phyloP scores from a whole-genome alignment of 2,113 vertebrate species.

The Pardalotus punctatus region DNA sequence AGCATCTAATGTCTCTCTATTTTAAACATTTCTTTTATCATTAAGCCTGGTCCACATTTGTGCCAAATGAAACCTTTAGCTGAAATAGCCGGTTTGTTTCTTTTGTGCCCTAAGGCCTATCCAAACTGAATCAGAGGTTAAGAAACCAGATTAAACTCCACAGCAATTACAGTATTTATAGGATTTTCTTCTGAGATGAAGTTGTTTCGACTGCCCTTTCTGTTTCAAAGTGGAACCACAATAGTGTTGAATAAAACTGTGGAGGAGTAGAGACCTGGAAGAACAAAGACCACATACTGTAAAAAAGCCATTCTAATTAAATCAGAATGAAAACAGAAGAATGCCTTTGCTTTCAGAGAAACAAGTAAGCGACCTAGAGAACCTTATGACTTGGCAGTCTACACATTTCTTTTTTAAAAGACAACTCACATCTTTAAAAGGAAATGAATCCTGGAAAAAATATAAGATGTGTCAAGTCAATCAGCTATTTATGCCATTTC shows the following conservation, averaged over 20 bases:
- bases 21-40: slow-evolving; percentile 28
- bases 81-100: slow-evolving; percentile 24
- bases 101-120: slow-evolving; percentile 20
- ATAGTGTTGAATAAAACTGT: slow-evolving; percentile 28
- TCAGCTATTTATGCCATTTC: slow-evolving; percentile 60
- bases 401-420: slow-evolving; percentile 11
- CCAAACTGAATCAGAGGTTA: slow-evolving; percentile 55
- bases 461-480: slow-evolving; percentile 45
- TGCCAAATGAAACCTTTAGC: slow-evolving; percentile 32
- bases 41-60: slow-evolving; percentile 5
- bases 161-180: slow-evolving; percentile 49
- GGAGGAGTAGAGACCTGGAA: slow-evolving; percentile 20
- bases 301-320: slow-evolving; percentile 61
- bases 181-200: slow-evolving; percentile 51
- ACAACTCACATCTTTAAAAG: slow-evolving; percentile 32
- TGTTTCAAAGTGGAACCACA: slow-evolving; percentile 20
- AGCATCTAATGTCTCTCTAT: background rate
- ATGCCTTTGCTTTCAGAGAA: slow-evolving; percentile 44
- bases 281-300: slow-evolving; percentile 57
- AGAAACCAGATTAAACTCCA: slow-evolving; percentile 47
- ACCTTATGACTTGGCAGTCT: slow-evolving; percentile 43
- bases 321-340: slow-evolving; percentile 49
- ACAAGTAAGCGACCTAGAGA: background rate
- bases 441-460: slow-evolving; percentile 47
- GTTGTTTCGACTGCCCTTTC: slow-evolving; percentile 52